Evolutionary conservation across 2,797 vertebrate species (phyloP), one percentile per base, ranked within the genome.

Genomic region (Cynodonichthys magdalenae): DNA sequence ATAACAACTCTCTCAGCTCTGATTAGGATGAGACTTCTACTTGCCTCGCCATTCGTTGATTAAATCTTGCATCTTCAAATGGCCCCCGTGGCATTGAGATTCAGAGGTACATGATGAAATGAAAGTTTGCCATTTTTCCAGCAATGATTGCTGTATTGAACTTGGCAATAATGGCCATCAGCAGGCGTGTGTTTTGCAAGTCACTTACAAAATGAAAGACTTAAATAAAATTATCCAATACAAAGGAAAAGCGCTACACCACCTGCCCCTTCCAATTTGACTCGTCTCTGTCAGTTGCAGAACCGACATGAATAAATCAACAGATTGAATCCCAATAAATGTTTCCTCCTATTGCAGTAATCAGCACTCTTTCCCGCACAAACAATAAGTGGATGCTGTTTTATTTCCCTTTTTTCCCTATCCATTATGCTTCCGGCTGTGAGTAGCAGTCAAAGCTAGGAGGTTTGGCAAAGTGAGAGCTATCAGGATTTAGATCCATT

Each of bases 31-130:
- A 73, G 76, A 82, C 76, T 80, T 83, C 69, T 65, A 77, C 82
- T 83, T 54, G 56, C 53, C 63, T 78, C 47, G 77, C 85, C 72
- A 87, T 86, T 65, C 76, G 86, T 90, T 92, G 88, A 92, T 93
- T 90, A 89, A 89, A 92, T 86, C 84, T 75, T 71, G 61, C 67
- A 54, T 85, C 75, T 81, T 64, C 63, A 86, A 85, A 79, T 10
- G 31, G 63, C 69, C 77, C 80, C 63, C 0, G 71, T 78, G 81
- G 83, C 80, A 70, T 72, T 68, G 70, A 28, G 10, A 59, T 72
- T 63, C 62, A 46, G 68, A 80, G 66, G 69, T 59, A 57, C 54
- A 24, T 66, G 55, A 69, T 55, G 70, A 76, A 86, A 89, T 85
- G 54, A 72, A 83, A 85, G 82, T 82, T 89, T 79, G 64, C 77